Base-by-base conservation (phyloP, 2,113 vertebrate species). In the Eretmodus cyanostictus region DNA sequence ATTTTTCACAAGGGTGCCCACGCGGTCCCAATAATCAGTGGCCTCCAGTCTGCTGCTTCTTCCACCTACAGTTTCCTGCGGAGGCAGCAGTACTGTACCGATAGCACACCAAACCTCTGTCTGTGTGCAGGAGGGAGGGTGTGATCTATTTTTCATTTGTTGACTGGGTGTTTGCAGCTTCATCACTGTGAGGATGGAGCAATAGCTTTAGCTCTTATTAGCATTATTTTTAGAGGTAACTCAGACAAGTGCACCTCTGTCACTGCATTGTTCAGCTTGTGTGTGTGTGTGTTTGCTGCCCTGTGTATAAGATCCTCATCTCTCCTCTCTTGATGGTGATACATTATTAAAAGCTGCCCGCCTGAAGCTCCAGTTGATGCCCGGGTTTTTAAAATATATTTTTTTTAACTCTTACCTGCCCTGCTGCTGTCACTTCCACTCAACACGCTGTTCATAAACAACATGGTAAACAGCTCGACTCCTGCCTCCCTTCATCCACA, bases 41-140 rank as follows among this genome's bases (percentile, higher is more conserved):
- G 91, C 87, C 92, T 89, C 86, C 91, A 90, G 93, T 94, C 93
- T 93, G 91, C 92, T 90, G 91, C 93, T 94, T 87, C 89, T 91
- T 90, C 93, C 89, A 86, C 94, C 92, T 93, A 88, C 95, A 87
- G 90, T 68, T 93, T 95, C 93, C 92, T 95, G 93, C 80, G 93
- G 94, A 89, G 93, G 94, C 90, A 90, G 91, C 92, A 82, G 61
- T 17, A 49, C 85, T 63, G 78, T 82, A 86, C 90, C 79, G 87
- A 93, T 89, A 89, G 63, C 24, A 45, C 82, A 55, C 76, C 85
- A 36, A 86, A 86, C 86, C 81, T 51, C 85, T 92, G 91, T 92
- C 24, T 91, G 34, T 88, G 57, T 86, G 84, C 12, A 51, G 71
- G 57, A 86, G 73, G 29, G 31, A 71, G 73, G 34, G 55, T 14